Conservation (phyloP, 2,113 vertebrate species). For the Eidolon helvum region DNA sequence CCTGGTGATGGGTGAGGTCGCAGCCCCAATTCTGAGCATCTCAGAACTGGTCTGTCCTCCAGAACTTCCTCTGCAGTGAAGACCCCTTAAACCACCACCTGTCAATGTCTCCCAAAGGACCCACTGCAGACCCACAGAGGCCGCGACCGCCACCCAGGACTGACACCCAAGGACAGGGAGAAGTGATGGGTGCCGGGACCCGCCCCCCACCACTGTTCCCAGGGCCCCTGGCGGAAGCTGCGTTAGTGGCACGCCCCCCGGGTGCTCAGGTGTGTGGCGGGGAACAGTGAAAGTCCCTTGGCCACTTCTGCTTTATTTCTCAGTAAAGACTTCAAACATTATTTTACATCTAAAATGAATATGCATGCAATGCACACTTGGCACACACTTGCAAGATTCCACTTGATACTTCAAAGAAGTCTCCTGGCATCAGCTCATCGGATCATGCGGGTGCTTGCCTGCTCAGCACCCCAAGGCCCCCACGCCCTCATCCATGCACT, state of each 20-base stretch:
- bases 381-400: background rate
- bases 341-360: background rate
- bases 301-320: background rate
- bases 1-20: too few species aligned
- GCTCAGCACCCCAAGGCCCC: too few species aligned
- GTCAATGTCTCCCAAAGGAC: background rate
- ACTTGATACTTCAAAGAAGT: background rate
- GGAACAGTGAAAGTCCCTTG: background rate
- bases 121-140: accelerated
- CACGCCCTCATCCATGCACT: accelerated
- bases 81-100: background rate
- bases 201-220: background rate
- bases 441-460: background rate
- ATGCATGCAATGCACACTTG: background rate
- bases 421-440: background rate
- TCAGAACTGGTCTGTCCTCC: background rate
- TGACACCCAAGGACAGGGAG: background rate
- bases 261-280: background rate
- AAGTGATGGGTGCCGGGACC: background rate
- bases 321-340: background rate
- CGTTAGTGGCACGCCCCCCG: too few species aligned
- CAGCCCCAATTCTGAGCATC: background rate
- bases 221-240: background rate
- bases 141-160: accelerated
- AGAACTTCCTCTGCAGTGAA: too few species aligned